These are phyloP conservation scores for Eugnorisma glareosa DNA, from an alignment of 2,888 invertebrate genomes.

Conservation along the genomic window DNA sequence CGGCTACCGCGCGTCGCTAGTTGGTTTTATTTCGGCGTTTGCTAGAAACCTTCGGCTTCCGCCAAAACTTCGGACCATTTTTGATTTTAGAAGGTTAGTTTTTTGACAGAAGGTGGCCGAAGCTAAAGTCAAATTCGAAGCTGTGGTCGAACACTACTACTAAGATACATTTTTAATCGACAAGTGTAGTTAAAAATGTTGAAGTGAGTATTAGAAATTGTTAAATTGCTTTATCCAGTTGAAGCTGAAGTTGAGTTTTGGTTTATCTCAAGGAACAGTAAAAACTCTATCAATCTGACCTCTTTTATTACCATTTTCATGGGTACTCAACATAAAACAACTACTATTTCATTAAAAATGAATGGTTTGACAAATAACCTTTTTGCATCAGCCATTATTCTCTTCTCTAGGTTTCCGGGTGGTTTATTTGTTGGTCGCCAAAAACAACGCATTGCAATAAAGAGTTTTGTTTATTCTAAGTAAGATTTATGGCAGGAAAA, in stretches of 20 bases:
- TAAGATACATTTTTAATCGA: no score
- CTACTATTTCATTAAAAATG: not conserved
- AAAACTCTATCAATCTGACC: not conserved
- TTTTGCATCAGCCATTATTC: conserved; percentile 32
- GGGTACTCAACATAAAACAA: not conserved
- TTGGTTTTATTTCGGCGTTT: no score
- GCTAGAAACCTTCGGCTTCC: no score
- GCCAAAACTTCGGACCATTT: no score
- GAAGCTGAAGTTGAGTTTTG: not conserved
- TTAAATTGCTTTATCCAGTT: not conserved
- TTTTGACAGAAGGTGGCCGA: no score
- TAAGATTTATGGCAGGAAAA: conserved; percentile 50
- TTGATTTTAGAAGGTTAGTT: no score
- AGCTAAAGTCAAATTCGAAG: no score
- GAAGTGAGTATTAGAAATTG: no score
- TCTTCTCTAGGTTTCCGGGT: conserved; percentile 26
- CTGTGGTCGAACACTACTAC: no score
- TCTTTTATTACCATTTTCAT: not conserved
- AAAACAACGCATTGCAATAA: conserved; percentile 49
- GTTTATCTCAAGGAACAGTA: not conserved
- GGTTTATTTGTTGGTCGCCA: conserved; percentile 25
- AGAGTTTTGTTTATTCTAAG: conserved; percentile 49
- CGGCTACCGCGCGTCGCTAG: no score
- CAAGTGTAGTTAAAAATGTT: no score
- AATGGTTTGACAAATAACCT: conserved; percentile 33